Conservation (phyloP, 1,140 invertebrate genomes). For the Lerema accius region DNA sequence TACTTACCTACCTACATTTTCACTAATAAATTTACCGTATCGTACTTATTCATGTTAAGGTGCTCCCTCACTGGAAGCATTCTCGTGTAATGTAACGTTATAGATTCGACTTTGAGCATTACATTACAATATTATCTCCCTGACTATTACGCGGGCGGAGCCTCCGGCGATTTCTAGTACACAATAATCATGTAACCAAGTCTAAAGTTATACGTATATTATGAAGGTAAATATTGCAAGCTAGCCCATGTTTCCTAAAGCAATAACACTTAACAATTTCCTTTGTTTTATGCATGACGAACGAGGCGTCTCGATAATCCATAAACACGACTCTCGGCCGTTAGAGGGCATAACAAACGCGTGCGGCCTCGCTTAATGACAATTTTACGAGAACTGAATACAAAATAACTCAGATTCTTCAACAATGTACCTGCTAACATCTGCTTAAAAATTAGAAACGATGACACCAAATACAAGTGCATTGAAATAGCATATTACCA, state of each 20-base stretch:
- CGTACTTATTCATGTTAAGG: no score
- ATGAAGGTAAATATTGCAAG: neutral
- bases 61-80: no score
- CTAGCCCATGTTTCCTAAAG: slow-evolving; percentile 11
- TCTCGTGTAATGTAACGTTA: no score
- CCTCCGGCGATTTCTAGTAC: no score
- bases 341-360: slow-evolving; percentile 35
- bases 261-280: slow-evolving; percentile 16
- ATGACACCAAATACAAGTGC: no score
- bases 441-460: neutral
- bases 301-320: slow-evolving; percentile 6
- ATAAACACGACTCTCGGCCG: slow-evolving; percentile 32
- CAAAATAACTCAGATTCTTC: slow-evolving; percentile 20
- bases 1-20: neutral
- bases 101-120: no score
- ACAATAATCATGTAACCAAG: no score
- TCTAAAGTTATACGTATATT: no score
- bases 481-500: no score
- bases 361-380: slow-evolving; percentile 38
- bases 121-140: no score
- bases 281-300: slow-evolving; percentile 9
- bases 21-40: no score
- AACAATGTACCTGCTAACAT: neutral
- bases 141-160: no score
- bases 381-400: slow-evolving; percentile 39